phyloP scores from a whole-genome alignment of 2,113 vertebrate species.

The Tyto alba region DNA sequence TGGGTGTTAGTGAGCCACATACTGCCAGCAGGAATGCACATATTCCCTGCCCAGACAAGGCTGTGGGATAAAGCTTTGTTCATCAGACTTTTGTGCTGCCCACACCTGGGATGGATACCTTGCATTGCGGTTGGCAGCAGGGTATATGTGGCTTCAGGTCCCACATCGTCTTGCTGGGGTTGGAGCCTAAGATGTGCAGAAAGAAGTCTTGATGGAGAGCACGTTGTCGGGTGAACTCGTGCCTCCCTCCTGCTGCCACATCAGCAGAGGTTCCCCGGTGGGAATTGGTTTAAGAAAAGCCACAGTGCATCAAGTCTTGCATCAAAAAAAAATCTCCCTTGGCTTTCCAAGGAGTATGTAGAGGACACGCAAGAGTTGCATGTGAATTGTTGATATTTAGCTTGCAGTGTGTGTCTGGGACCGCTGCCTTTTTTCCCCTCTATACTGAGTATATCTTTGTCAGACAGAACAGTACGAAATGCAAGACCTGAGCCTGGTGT shows the following conservation, averaged over 20 bases:
- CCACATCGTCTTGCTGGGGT: not conserved
- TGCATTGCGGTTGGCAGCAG: not conserved
- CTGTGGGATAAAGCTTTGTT: not conserved
- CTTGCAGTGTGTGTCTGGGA: not conserved
- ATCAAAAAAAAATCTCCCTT: not conserved
- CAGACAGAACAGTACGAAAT: fast-evolving
- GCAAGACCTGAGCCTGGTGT: not conserved
- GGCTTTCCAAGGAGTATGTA: not conserved
- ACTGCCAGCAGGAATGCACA: not conserved
- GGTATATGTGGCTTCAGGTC: not conserved
- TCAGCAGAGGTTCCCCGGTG: not conserved
- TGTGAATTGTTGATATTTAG: not conserved
- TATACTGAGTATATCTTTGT: fast-evolving
- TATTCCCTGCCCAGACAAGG: no score
- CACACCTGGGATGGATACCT: not conserved
- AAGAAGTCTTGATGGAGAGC: not conserved
- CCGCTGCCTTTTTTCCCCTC: not conserved
- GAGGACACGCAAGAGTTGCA: not conserved
- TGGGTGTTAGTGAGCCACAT: not conserved
- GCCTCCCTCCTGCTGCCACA: not conserved
- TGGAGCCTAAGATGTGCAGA: not conserved
- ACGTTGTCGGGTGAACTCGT: not conserved
- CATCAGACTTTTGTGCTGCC: not conserved
- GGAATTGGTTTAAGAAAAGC: not conserved
- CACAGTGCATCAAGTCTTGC: not conserved